Evolutionary conservation across 2,888 invertebrate species (phyloP).

Genomic region (Parasteatoda lunata): DNA sequence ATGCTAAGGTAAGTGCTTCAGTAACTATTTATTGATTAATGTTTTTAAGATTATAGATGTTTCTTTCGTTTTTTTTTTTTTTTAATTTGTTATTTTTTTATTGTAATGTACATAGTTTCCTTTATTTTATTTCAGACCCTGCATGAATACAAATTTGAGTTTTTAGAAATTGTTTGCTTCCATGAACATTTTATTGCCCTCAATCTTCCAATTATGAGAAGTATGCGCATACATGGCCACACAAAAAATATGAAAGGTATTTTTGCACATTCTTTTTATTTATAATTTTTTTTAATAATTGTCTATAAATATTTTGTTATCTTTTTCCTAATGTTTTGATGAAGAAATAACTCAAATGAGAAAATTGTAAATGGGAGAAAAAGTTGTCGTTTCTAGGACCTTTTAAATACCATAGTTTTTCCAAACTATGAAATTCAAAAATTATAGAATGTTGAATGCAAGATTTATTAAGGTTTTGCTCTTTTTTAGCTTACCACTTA

Average conservation of each 20-base stretch:
- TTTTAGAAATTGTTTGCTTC: constrained; percentile 90
- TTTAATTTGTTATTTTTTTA: not conserved
- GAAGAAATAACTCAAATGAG: too few species aligned
- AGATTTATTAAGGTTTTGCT: too few species aligned
- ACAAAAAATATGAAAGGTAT: constrained; percentile 75
- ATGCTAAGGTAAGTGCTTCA: constrained; percentile 76
- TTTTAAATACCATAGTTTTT: too few species aligned
- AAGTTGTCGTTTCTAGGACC: too few species aligned
- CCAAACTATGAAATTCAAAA: too few species aligned
- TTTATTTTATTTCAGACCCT: constrained; percentile 78
- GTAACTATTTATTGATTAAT: not conserved
- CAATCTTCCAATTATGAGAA: constrained; percentile 88
- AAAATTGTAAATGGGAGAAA: too few species aligned
- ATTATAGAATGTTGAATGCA: too few species aligned
- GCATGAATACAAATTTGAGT: constrained; percentile 93
- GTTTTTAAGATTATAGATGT: not conserved
- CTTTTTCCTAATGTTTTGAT: too few species aligned
- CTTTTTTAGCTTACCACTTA: too few species aligned
- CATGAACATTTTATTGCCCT: constrained; percentile 96
- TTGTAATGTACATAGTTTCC: not conserved
- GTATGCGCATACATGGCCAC: constrained; percentile 75
- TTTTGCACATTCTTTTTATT: too few species aligned
- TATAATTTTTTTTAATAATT: too few species aligned
- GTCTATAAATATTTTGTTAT: too few species aligned
- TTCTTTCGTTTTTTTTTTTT: not conserved